phyloP scores from a whole-genome alignment of 2,888 invertebrate species.

The Axea sp. region DNA sequence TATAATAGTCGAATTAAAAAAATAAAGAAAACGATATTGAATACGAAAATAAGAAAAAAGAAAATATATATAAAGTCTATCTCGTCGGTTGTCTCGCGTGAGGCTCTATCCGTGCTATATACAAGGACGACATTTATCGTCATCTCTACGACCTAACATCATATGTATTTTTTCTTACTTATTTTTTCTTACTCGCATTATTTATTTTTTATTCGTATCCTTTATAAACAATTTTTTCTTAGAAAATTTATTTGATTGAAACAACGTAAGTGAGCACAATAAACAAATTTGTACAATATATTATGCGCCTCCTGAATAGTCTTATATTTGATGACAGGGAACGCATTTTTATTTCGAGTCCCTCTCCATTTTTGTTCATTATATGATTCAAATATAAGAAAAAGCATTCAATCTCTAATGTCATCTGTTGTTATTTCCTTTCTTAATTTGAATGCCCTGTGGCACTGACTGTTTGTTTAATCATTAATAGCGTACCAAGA shows the following conservation, averaged over 20 bases:
- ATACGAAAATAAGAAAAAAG: slow-evolving; percentile 5
- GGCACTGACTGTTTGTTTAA: slow-evolving; percentile 64
- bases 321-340: slow-evolving; percentile 68
- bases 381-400: slow-evolving; percentile 8
- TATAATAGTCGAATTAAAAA: slow-evolving; percentile 20
- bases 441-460: slow-evolving; percentile 62
- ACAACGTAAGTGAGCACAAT: slow-evolving; percentile 76
- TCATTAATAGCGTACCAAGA: slow-evolving; percentile 62
- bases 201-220: slow-evolving; percentile 61
- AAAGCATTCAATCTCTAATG: too few species aligned
- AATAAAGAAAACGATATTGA: slow-evolving; percentile 4
- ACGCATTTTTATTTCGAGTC: slow-evolving; percentile 53
- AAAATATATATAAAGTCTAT: too few species aligned
- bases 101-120: slow-evolving; percentile 57
- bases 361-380: slow-evolving; percentile 36
- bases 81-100: slow-evolving; percentile 45
- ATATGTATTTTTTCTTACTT: slow-evolving; percentile 42
- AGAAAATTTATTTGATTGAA: slow-evolving; percentile 78
- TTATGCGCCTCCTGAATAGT: slow-evolving; percentile 75
- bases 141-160: slow-evolving; percentile 52
- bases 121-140: slow-evolving; percentile 46
- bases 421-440: slow-evolving; percentile 20
- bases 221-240: slow-evolving; percentile 76
- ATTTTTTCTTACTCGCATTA: slow-evolving; percentile 40
- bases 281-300: slow-evolving; percentile 79